Evolutionary conservation across 2,888 invertebrate species (phyloP), one percentile per base, ranked within the genome.

Genomic region (Lobophora halterata): DNA sequence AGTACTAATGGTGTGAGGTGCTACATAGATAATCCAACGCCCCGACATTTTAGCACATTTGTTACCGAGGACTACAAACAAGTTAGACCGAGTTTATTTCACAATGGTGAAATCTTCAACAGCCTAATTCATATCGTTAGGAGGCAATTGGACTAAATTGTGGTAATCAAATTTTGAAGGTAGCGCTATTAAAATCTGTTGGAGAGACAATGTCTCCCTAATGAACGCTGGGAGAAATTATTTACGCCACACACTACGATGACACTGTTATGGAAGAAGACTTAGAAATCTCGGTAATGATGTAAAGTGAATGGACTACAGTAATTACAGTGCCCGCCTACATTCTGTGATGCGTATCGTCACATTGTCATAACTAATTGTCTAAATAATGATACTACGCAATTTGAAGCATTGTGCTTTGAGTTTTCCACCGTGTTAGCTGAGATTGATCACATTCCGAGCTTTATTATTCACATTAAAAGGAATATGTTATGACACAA

Each of bases 291-390:
- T 70, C 67, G 59, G 78, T 79, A 81, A 81, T 71, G 78, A 79
- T 71, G 71, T 74, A 78, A 83, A 85, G 81, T 79, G 81, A 86
- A 85, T 78, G 80, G 78, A 83, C 77, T 79, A 68, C 67, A 65
- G 75, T 78, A 83, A 86, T 83, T 81, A 82, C 75, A 61, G 77
- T 65, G 69, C 61, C 65, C 71, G 55, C n/a, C n/a, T 56, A 62
- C 70, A 66, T 55, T 76, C 70, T 63, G 64, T 71, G 76, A 74
- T 79, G 82, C 83, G 78, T 82, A 80, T 79, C 82, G 75, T 70
- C 74, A 79, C 66, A 65, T n/a, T n/a, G n/a, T n/a, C n/a, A n/a
- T 59, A 58, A 68, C 65, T 76, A 77, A 79, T 79, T 76, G 70
- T 71, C 69, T 64, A 61, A 64, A 65, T 60, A 61, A 62, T 59